These are phyloP conservation scores for Neolamprologus sp. DNA, from an alignment of 2,113 vertebrate genomes.

Conservation along the genomic window DNA sequence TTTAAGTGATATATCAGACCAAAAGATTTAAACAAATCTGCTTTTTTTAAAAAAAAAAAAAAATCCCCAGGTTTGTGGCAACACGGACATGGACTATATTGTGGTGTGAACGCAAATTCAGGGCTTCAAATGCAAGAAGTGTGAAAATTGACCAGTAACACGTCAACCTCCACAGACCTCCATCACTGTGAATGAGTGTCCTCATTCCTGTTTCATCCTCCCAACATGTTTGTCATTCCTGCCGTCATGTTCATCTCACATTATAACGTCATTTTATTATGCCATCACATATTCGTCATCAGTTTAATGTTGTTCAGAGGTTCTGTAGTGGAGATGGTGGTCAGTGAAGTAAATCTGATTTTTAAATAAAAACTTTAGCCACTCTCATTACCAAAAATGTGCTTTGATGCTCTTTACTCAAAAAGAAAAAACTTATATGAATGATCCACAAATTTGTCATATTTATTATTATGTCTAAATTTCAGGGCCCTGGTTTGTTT, in stretches of 20 bases:
- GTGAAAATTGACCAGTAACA: not conserved
- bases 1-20: not conserved
- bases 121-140: not conserved
- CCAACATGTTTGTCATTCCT: not conserved
- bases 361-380: not conserved
- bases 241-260: not conserved
- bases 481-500: not conserved
- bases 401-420: not conserved
- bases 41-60: not conserved
- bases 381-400: not conserved
- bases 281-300: not conserved
- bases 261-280: not conserved
- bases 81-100: not conserved
- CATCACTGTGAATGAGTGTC: not conserved
- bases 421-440: not conserved
- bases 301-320: not conserved
- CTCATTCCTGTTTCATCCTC: not conserved
- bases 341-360: not conserved
- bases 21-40: not conserved
- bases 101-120: slow-evolving; percentile 21
- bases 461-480: not conserved
- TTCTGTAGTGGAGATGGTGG: not conserved
- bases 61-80: not conserved
- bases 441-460: not conserved
- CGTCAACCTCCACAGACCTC: not conserved